A percentile compares a stretch with the other conserved stretches of the same genome.
Conservation (phyloP, 2,113 vertebrate species). For the Burhinus bistriatus region DNA sequence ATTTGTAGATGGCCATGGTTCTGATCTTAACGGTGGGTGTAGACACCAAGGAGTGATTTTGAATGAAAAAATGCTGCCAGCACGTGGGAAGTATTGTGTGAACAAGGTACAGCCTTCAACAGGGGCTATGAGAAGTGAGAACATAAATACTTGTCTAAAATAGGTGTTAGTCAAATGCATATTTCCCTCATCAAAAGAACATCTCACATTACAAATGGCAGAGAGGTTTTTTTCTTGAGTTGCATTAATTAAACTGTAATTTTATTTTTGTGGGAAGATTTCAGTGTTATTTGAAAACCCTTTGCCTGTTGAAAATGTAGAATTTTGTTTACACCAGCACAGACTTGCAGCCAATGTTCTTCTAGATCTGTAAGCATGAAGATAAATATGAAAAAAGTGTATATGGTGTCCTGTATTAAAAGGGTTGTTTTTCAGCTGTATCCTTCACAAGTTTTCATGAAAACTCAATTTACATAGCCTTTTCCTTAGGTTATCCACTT, state of each 20-base stretch:
- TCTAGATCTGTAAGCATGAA: neutral
- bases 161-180: neutral
- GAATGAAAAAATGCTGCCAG: neutral
- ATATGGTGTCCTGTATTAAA: neutral
- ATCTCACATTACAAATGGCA: neutral
- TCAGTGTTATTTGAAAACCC: neutral
- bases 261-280: neutral
- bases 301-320: neutral
- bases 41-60: neutral
- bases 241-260: neutral
- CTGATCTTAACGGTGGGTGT: neutral
- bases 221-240: neutral
- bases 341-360: neutral
- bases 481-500: neutral
- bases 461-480: neutral
- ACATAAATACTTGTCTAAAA: neutral
- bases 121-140: neutral
- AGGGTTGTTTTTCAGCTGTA: neutral
- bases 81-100: neutral
- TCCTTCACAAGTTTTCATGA: neutral
- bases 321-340: neutral
- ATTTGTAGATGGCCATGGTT: neutral
- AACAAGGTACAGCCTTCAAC: neutral
- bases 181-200: neutral
- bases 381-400: neutral